Conservation (phyloP, 1,140 invertebrate genomes). For the Bombus fervidus region DNA sequence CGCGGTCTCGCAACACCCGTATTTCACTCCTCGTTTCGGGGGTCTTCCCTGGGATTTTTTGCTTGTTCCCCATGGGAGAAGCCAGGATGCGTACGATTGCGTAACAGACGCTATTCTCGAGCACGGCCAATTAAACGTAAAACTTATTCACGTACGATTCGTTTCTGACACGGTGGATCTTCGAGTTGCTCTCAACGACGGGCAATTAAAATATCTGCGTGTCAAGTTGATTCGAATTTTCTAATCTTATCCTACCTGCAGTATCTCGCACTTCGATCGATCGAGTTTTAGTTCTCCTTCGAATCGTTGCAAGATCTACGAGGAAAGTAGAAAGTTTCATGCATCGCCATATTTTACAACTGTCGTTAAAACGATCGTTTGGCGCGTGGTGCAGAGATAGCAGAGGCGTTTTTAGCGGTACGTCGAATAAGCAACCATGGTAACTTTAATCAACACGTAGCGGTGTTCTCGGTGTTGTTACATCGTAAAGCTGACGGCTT, state of each 20-base stretch:
- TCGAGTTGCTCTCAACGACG: neutral
- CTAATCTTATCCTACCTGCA: too few relatives aligned
- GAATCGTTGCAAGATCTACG: too few relatives aligned
- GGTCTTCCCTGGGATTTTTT: neutral
- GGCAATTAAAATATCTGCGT: conserved; percentile 33
- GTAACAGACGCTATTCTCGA: conserved; percentile 38
- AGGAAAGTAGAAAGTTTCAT: neutral
- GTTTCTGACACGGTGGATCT: neutral
- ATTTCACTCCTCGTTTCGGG: conserved; percentile 30
- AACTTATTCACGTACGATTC: neutral
- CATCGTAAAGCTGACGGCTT: neutral
- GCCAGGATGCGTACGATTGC: neutral
- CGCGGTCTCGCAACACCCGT: conserved; percentile 1
- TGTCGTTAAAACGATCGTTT: neutral
- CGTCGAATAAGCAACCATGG: neutral
- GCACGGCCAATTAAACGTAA: conserved; percentile 38
- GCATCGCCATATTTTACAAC: neutral
- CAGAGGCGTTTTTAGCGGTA: neutral
- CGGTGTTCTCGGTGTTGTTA: neutral
- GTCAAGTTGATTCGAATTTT: neutral
- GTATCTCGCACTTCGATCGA: neutral
- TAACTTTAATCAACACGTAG: conserved; percentile 7
- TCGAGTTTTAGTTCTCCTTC: neutral
- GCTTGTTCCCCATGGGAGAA: neutral
- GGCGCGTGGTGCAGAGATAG: neutral